These are phyloP conservation scores for Pluvialis apricaria DNA, from an alignment of 2,113 vertebrate genomes.

Conservation along the genomic window DNA sequence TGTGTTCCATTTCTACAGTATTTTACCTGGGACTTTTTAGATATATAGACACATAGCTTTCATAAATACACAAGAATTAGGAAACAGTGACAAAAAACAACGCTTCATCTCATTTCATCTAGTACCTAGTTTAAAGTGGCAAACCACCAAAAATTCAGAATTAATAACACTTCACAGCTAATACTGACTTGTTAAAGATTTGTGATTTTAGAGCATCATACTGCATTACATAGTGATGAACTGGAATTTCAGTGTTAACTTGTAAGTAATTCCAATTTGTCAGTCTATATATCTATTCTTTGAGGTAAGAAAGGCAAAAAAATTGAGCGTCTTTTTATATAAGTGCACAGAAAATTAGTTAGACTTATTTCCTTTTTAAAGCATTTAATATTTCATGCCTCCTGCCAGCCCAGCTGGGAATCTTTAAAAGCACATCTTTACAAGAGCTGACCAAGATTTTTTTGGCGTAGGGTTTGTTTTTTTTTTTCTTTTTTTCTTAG, in stretches of 20 bases:
- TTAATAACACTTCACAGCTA: neutral
- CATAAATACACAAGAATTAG: neutral
- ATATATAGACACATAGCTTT: neutral
- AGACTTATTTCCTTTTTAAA: neutral
- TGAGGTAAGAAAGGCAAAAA: neutral
- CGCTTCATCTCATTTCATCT: neutral
- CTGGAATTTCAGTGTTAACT: neutral
- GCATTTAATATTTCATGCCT: conserved; percentile 17
- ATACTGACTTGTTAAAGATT: neutral
- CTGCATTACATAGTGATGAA: neutral
- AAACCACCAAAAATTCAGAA: neutral
- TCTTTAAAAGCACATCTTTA: neutral
- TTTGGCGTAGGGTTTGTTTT: neutral
- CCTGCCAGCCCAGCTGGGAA: neutral
- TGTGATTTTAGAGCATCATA: neutral
- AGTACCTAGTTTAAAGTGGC: neutral
- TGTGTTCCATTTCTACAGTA: neutral
- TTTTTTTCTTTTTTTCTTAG: neutral
- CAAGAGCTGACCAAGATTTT: neutral
- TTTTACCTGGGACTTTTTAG: neutral
- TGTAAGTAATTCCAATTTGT: neutral
- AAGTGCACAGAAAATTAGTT: neutral
- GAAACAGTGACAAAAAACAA: neutral
- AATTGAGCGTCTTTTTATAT: neutral
- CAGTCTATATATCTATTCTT: neutral